Base-by-base conservation (phyloP, 2,797 vertebrate genomes). In the Cygnus olor region DNA sequence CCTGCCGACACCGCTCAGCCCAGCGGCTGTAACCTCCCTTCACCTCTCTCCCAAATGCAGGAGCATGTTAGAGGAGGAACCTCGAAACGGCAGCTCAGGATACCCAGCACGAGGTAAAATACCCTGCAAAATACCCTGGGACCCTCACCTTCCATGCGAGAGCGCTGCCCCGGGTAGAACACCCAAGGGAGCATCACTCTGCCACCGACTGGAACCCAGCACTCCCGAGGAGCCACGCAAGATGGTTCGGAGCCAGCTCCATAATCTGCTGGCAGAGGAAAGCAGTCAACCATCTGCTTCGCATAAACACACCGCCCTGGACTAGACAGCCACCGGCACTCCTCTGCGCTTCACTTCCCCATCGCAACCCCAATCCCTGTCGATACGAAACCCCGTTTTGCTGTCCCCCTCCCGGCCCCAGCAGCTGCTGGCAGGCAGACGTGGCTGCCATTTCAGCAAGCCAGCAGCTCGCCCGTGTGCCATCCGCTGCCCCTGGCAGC, bases 211-310 rank as follows among this genome's bases (percentile, higher is more conserved):
- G 54, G 80, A 94, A 85, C 45, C 65, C 57, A 5, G 28, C 19
- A 0, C 64, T 72, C 70, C 80, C 1, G 1, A 65, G 56, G 88
- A 96, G 64, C 60, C 83, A 86, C 3, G 0, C 34, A 86, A 34
- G 68, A 80, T 53, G 80, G 71, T 81, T 77, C 2, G 1, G 85
- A 85, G 85, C 87, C 92, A 95, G 22, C 42, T 93, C 51, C 40
- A 20, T 71, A 38, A 90, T 74, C 61, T 79, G 71, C 45, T 94
- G 85, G 73, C 90, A 81, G 64, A 93, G 66, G 61, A 34, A 84
- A 79, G 61, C 77, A 76, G 8, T 28, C 72, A 91, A 83, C 93
- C 93, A 93, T 96, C 93, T 96, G 97, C 53, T 94, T 69, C 70
- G 5, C 49, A 56, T 38, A 79, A 95, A 87, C 89, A 93, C 58